These are phyloP conservation scores for Austrofundulus limnaeus DNA, from an alignment of 2,113 vertebrate genomes.

Conservation along the genomic window DNA sequence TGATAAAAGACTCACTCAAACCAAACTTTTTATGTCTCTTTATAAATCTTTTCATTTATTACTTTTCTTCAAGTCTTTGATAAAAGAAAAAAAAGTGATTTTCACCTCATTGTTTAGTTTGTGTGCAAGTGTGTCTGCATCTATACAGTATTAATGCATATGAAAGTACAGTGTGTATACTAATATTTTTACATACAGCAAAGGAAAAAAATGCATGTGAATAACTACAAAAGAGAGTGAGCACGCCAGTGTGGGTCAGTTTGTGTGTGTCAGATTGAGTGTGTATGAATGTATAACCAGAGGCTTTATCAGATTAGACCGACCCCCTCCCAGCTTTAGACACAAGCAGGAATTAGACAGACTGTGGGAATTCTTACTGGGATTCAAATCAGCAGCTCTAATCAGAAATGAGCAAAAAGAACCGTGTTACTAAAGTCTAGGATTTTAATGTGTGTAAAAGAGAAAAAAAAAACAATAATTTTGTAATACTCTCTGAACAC, in stretches of 20 bases:
- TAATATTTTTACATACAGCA: constrained; percentile 1
- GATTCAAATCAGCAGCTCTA: constrained; percentile 65
- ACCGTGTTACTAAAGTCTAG: neutral
- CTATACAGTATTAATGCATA: neutral
- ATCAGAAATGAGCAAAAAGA: constrained; percentile 47
- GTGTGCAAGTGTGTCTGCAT: neutral
- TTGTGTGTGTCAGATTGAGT: constrained; percentile 12
- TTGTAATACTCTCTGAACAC: constrained; percentile 47
- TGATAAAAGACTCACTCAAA: neutral
- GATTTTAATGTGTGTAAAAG: constrained; percentile 6
- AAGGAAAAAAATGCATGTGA: neutral
- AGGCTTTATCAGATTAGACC: constrained; percentile 63
- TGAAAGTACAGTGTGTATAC: neutral
- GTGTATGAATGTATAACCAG: constrained; percentile 15
- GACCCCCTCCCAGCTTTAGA: constrained; percentile 57
- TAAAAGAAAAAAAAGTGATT: constrained; percentile 6
- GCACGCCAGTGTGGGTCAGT: constrained; percentile 13
- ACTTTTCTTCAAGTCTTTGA: constrained; percentile 26
- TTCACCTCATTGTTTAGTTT: neutral
- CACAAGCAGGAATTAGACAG: constrained; percentile 63
- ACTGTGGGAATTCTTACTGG: constrained; percentile 73
- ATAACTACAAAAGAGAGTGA: neutral
- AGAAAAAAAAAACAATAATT: constrained; percentile 42
- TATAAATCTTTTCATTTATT: neutral
- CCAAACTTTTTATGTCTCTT: neutral